Conservation (phyloP, 2,797 vertebrate species). For the Alosa sapidissima region DNA sequence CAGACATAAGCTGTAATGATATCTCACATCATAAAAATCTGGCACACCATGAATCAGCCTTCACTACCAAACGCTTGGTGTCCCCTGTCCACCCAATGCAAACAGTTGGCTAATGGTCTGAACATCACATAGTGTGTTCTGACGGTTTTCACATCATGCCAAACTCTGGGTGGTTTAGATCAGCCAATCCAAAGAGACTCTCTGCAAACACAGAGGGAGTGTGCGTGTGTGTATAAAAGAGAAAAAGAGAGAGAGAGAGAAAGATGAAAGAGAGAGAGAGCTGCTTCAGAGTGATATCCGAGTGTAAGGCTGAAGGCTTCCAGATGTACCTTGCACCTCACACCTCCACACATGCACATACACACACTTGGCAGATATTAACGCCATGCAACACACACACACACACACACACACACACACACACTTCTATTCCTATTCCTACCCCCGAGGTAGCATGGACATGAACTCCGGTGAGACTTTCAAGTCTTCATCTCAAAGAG, state of each 20-base stretch:
- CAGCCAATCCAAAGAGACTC: neutral
- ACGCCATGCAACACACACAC: too few relatives aligned
- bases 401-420: too few relatives aligned
- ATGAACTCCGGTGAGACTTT: neutral
- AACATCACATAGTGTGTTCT: neutral
- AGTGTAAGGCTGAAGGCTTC: neutral
- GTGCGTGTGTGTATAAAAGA: neutral
- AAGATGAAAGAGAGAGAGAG: neutral
- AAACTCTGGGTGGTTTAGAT: neutral
- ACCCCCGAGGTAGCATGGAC: neutral
- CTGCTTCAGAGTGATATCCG: neutral
- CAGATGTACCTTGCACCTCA: conserved; percentile 14
- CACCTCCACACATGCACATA: conserved; percentile 29
- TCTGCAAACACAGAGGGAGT: neutral
- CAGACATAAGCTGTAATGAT: neutral
- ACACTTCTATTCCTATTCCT: too few relatives aligned
- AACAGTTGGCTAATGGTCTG: neutral
- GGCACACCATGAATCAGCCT: neutral
- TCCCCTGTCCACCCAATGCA: neutral
- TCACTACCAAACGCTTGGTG: neutral
- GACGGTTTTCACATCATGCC: neutral
- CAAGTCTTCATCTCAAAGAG: neutral
- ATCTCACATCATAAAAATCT: neutral
- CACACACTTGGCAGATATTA: neutral
- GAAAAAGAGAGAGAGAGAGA: neutral